Evolutionary conservation across 2,888 invertebrate species (phyloP), one percentile per base, ranked within the genome.

Genomic region (Nephrotoma appendiculata): DNA sequence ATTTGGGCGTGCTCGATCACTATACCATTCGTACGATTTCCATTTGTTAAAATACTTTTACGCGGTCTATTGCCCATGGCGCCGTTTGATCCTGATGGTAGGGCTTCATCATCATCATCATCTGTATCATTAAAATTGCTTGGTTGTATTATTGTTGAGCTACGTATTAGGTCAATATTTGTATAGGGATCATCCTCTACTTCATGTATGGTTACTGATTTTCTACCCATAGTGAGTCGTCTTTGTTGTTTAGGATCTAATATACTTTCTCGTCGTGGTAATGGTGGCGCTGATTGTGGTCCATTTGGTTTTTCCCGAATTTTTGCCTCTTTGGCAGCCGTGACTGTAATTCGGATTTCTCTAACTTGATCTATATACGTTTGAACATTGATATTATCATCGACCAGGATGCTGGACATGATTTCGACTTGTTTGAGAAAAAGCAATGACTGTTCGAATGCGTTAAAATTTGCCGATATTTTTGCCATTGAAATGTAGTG

Each of bases 401-500:
- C 94, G 87, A 93, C 91, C 41, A 95, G 90, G 12, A 96, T 91
- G 87, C 92, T 93, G 57, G 94, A 93, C 2, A 97, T 91, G 86
- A 95, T 93, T 87, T 94, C 93, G 0, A 95, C 94, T 89, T 96
- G 96, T 87, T 95, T 93, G 57, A 96, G 91, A 89, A 95, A 96
- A 87, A 95, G 93, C 1, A 93, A 91, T 6, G 95, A 94, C 89
- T 95, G 94, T 87, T 93, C 92, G 31, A 92, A 91, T 0, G 94
- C 93, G 11, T 94, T 93, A 88, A 95, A 94, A 88, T 93, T 93
- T 15, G 94, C 93, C 88, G 95, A 94, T 86, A 93, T 93, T 86
- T 94, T 93, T 0, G 95, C 94, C 93, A 96, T 95, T 86, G 94
- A 93, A 48, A 96, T 93, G 89, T 96, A 95, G 89, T 96, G 95